Base-by-base conservation (phyloP, 1,140 invertebrate genomes). In the Drosophila pruinosa region DNA sequence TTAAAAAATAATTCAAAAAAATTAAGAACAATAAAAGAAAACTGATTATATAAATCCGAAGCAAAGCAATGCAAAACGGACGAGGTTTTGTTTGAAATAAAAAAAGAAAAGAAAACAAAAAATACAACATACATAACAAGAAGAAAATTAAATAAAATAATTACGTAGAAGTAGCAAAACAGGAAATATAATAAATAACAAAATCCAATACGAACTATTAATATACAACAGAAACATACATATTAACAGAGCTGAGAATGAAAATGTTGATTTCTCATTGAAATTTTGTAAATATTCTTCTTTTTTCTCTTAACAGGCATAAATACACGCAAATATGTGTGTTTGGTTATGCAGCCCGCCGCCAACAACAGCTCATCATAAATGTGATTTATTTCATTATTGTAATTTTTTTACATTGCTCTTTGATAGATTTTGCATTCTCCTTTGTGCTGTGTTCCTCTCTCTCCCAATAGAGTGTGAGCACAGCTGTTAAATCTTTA, bases 1-100 rank as follows among this genome's bases (percentile, higher is more conserved):
- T 70, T 70, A 70, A 54, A 54, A 19, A 28, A 64, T 39, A 65
- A 22, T 4, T 38, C 63, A 57, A 47, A 58, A 68, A 68, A 78
- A 41, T 47, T 67, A 62, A 76, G 68, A 57, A 67, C 43, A 58
- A 69, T 61, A 52, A 58, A 5, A 39, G 14, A 12, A 39, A 48
- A 48, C 15, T 26, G 22, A 48, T 48, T 41, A 17, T 31, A 7
- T 15, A 50, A 63, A 53, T 38, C 22, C 10, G 21, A 14, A 57
- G 12, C 10, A 50, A 59, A 22, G 10, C n/a, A n/a, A 26, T 34
- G 53, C 41, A 3, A 19, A 3, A 39, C 19, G 4, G 19, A 5
- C 10, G 24, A 22, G n/a, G 41, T 56, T 41, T 26, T 56, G 17
- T 24, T 41, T 41, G 22, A 5, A 56, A 54, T 38, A n/a, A 10